Base-by-base conservation (phyloP, 2,113 vertebrate genomes). In the Nycticryphes semicollaris region DNA sequence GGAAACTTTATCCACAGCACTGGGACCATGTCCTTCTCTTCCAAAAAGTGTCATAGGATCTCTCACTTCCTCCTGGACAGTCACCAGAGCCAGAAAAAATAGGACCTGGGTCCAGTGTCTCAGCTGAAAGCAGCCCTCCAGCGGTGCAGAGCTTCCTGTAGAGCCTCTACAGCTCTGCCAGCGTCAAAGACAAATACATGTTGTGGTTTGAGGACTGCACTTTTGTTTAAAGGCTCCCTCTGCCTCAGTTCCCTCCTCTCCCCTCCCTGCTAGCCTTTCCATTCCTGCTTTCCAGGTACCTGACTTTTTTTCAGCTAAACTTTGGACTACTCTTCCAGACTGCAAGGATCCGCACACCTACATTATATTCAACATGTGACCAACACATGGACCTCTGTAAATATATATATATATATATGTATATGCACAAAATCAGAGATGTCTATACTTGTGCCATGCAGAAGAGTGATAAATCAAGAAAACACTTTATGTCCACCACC, bases 31-130 rank as follows among this genome's bases (percentile, higher is more conserved):
- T 95, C 90, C 83, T 95, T 93, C 84, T 92, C 66, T 96, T 96
- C 92, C 90, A 95, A 94, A 94, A 96, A 81, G 19, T 84, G 83
- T 96, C 94, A 97, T 76, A 94, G 73, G 92, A 94, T 95, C 95
- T 96, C 69, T 94, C 53, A 84, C 77, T 96, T 97, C 96, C 92
- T 97, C 62, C 80, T 91, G 92, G 92, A 96, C 86, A 89, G 84
- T 14, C 77, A 96, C 15, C 77, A 92, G 84, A 92, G 96, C 96
- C 96, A 96, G 96, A 68, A 96, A 96, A 96, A 96, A 96, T 75
- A 96, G 90, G 95, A 95, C 77, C 53, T 82, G 69, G 33, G 89
- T 94, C 87, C 89, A 96, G 53, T 66, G 86, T 90, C 89, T 89
- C 94, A 94, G 83, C 90, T 92, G 95, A 95, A 94, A 92, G 90